Base-by-base conservation (phyloP, 2,797 vertebrate genomes). In the Huso huso region DNA sequence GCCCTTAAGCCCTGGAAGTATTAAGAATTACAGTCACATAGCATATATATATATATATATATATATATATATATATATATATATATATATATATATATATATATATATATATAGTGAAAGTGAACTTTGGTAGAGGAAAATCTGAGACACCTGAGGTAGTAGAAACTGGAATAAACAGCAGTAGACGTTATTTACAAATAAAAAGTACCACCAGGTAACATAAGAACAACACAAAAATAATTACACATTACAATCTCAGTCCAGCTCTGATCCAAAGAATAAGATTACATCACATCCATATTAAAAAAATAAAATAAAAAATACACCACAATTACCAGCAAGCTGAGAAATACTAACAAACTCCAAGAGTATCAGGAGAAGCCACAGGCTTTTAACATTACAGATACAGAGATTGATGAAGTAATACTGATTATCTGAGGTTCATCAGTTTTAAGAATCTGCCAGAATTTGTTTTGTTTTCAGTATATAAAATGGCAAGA, bases 91-190 rank as follows among this genome's bases (percentile, higher is more conserved):
- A 85, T 86, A 89, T 89, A 88, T 87, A 89, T 81, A 91, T 90
- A 90, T 89, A 91, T 37, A 37, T 37, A 37, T 37, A 88, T 87
- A 86, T 85, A 82, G 86, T 90, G 89, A 90, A 89, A 91, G 87
- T 90, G 89, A 93, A 91, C 92, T 94, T 94, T 93, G 93, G 93
- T 93, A 93, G 89, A 93, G 91, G 90, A 92, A 89, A 89, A 88
- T 90, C 90, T 93, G 90, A 89, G 92, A 90, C 89, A 92, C 91
- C 92, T 93, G 93, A 94, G 92, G 92, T 94, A 94, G 93, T 91
- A 92, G 89, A 93, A 89, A 92, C 80, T 89, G 92, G 89, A 92
- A 92, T 92, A 92, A 92, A 93, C 91, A 92, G 90, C 91, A 93
- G 90, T 86, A 91, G 88, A 90, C 83, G 71, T 89, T 90, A 90